phyloP scores from a whole-genome alignment of 2,113 vertebrate species.

The Zapus hudsonius region DNA sequence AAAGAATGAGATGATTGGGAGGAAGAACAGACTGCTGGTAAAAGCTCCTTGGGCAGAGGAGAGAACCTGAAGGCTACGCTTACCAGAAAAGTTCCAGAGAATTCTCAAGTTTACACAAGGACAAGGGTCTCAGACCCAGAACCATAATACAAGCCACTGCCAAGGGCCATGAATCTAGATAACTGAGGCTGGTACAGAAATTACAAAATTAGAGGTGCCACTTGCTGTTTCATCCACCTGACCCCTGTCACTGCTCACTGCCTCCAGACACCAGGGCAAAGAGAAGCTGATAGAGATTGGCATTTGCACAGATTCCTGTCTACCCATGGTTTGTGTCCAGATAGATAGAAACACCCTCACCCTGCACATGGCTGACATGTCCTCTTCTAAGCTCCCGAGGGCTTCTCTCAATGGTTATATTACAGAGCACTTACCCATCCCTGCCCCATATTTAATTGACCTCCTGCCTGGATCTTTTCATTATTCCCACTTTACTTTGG shows the following conservation, averaged over 20 bases:
- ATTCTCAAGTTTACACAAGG: background rate
- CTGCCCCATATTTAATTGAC: background rate
- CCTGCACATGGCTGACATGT: background rate
- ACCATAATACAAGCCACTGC: background rate
- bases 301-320: background rate
- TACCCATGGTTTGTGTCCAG: background rate
- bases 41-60: background rate
- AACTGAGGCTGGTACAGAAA: background rate
- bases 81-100: background rate
- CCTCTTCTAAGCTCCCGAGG: background rate
- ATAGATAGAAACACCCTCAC: too few relatives aligned
- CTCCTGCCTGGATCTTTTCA: background rate
- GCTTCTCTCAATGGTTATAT: background rate
- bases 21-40: background rate
- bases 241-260: background rate
- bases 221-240: background rate
- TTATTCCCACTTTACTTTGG: fast-evolving
- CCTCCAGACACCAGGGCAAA: background rate
- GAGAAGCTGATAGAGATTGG: background rate
- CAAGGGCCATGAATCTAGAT: background rate
- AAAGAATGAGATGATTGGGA: background rate
- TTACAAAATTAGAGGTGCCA: background rate
- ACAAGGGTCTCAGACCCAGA: background rate
- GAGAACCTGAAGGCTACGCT: background rate
- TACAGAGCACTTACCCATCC: background rate